Evolutionary conservation across 2,888 invertebrate genomes (phyloP), one percentile per base, ranked within the genome.

Genomic region (Agriotes lineatus): DNA sequence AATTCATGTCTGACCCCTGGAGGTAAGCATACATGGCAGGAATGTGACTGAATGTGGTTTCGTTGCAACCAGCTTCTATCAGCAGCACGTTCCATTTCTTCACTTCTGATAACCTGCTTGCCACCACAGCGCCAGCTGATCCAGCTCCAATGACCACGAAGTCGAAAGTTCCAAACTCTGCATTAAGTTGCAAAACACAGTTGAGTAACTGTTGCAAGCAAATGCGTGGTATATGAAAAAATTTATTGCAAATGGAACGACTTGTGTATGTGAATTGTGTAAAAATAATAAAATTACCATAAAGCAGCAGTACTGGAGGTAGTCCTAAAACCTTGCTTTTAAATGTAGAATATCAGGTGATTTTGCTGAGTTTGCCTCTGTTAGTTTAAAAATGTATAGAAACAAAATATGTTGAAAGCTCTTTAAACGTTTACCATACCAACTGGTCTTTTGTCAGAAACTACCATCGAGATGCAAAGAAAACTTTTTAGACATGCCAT

Each of bases 61-160:
- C 58, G 0, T 39, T n/a, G 1, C 42, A 58, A n/a, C 87, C 92
- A 61, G 91, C 91, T 85, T 92, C 92, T 22, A 92, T 78, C 4
- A 92, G 81, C 42, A 92, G 82, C 1, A 91, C 90, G 39, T 88
- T 85, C 87, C 89, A 90, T 76, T 88, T 86, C 0, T 88, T 87
- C 22, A 90, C 88, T 77, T 91, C 91, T 0, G 90, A 88, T 6
- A 91, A 85, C 44, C 91, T 81, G 16, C 89, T 87, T 0, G 91
- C 91, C 1, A 90, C 87, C 63, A 89, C 90, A 0, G 90, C 87
- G 0, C 91, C 91, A 0, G 88, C 89, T 0, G 89, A 89, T 0
- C 91, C 91, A 0, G 90, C 90, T 0, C 91, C 91, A 39, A 90
- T 87, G 56, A 91, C 89, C 71, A 91, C 88, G 83, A 90, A 91